Percentiles rank a stretch among this genome's conserved stretches.
These are phyloP conservation scores for Helicoverpa assulta DNA, from an alignment of 2,888 invertebrate genomes.

Conservation along the genomic window DNA sequence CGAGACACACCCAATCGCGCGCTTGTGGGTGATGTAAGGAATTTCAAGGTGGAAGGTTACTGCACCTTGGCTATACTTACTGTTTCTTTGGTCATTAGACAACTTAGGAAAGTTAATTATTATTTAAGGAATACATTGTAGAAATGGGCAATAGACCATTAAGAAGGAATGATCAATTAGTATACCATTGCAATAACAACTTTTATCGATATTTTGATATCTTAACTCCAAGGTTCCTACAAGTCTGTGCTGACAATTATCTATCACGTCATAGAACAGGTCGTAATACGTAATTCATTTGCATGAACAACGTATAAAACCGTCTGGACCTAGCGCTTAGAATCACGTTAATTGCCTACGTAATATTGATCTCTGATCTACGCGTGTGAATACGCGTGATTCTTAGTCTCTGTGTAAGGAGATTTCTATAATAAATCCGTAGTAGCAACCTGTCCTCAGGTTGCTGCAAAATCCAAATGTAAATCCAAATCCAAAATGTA, in stretches of 20 bases:
- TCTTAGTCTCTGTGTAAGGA: neutral
- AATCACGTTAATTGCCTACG: conserved; percentile 7
- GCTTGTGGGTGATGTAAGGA: neutral
- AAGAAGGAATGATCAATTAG: too few species aligned
- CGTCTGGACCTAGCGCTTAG: neutral
- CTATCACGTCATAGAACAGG: neutral
- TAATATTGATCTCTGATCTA: conserved; percentile 33
- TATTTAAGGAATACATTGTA: too few species aligned
- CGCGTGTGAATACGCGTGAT: conserved; percentile 18
- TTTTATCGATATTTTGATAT: too few species aligned
- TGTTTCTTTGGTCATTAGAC: too few species aligned
- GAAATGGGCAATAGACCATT: too few species aligned
- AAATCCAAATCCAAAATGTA: too few species aligned
- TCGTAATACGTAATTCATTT: conserved; percentile 1
- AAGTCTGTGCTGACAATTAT: neutral
- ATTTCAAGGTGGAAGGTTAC: neutral
- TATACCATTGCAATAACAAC: too few species aligned
- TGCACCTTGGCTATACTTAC: neutral
- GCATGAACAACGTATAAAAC: too few species aligned
- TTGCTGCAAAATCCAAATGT: too few species aligned
- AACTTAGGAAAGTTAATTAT: too few species aligned
- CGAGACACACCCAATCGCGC: neutral
- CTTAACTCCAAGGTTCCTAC: neutral
- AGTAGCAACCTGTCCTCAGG: too few species aligned
- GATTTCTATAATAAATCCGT: neutral